Base-by-base conservation (phyloP, 2,888 invertebrate genomes). In the Alsophila aescularia region DNA sequence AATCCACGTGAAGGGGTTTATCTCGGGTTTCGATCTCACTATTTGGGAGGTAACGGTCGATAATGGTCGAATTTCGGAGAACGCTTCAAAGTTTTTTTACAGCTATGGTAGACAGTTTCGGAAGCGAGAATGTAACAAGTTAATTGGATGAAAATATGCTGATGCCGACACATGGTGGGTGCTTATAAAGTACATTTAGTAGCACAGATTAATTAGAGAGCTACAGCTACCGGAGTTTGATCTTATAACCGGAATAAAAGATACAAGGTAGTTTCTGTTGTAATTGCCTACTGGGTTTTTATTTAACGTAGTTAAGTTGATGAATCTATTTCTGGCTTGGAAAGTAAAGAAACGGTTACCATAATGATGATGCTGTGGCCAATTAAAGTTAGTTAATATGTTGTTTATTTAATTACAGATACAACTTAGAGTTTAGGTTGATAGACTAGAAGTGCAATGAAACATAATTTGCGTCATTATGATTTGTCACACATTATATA, bases 41-140 rank as follows among this genome's bases (percentile, higher is more conserved):
- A 90, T 90, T 90, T 90, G 90, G 90, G 91, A 86, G 91, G 90
- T 90, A 89, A 77, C 81, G 81, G 81, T 81, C 79, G 84, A 83
- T 89, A 90, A 89, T 85, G 87, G 85, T 70, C 81, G 79, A 81
- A 82, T 85, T 90, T 90, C 90, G 82, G 73, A 72, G 89, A 91
- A 90, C 75, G 72, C 66, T 79, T 82, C 42, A 52, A 35, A 39
- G n/a, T 79, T 74, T 52, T 59, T 54, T 50, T 40, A 41, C 41
- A 31, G 49, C 44, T 54, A 59, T 51, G 47, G 57, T 59, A 79
- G 77, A 81, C 69, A 84, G 85, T 85, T 90, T 86, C 85, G 81
- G 89, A 87, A 89, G 89, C 88, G 86, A 87, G 87, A 90, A 86
- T 87, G 83, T 90, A 80, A 90, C 89, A 85, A 89, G 90, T 87